Percentiles rank a stretch among this genome's conserved stretches.
Conservation (phyloP, 2,113 vertebrate species). For the Otus sunia region DNA sequence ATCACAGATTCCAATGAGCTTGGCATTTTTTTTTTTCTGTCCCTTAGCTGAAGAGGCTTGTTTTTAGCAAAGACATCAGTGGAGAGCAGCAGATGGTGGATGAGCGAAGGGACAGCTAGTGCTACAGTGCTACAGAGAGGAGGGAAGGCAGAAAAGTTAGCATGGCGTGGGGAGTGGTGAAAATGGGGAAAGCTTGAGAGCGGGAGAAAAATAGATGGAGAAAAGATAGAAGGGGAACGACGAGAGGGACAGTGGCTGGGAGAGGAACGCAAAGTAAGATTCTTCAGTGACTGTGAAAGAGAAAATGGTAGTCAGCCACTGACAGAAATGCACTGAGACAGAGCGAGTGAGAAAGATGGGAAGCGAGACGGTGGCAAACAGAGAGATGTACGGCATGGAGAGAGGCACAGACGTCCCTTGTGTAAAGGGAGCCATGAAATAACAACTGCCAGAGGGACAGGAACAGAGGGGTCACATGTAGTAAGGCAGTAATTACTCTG, state of each 20-base stretch:
- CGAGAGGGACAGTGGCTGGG: neutral
- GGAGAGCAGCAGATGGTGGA: slow-evolving; percentile 43
- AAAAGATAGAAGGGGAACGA: neutral
- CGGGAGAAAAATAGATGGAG: neutral
- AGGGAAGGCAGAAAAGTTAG: neutral
- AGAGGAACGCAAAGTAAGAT: neutral
- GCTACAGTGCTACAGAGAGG: neutral
- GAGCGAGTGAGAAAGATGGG: fast-evolving
- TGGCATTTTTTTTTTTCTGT: slow-evolving; percentile 40
- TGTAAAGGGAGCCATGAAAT: slow-evolving; percentile 23
- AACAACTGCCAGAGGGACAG: slow-evolving; percentile 23
- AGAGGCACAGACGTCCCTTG: neutral
- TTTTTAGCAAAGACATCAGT: slow-evolving; percentile 37
- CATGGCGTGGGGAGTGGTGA: neutral
- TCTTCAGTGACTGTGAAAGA: neutral
- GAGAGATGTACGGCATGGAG: neutral
- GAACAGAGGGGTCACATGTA: slow-evolving; percentile 34
- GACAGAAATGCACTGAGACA: neutral
- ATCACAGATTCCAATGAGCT: slow-evolving; percentile 45
- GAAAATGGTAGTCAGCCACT: neutral
- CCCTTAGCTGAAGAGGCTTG: slow-evolving; percentile 41
- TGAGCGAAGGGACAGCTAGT: slow-evolving; percentile 11
- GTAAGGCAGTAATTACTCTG: slow-evolving; percentile 26
- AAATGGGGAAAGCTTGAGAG: neutral
- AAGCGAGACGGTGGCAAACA: neutral